Evolutionary conservation across 2,797 vertebrate genomes (phyloP).

Genomic region (Denticeps clupeoides): DNA sequence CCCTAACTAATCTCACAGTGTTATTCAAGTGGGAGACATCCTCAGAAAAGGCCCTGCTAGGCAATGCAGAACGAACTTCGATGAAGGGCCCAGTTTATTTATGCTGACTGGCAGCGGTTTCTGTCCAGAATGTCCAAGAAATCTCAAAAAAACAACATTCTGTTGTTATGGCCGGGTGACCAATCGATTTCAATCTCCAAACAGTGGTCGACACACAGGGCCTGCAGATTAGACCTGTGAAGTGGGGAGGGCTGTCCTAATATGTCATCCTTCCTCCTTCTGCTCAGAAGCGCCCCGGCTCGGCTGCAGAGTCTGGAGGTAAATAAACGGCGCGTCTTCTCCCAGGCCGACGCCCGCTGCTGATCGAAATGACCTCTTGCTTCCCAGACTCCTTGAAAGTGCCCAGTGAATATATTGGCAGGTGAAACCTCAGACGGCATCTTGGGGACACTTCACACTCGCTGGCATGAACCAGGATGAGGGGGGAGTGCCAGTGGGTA

Average conservation of each 20-base stretch:
- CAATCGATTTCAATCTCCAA: conserved; percentile 58
- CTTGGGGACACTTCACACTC: conserved; percentile 34
- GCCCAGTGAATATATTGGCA: conserved; percentile 37
- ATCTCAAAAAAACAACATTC: conserved; percentile 38
- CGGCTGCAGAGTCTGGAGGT: conserved; percentile 25
- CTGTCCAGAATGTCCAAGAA: too few species aligned
- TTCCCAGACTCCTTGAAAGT: conserved; percentile 30
- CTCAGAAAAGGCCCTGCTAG: too few species aligned
- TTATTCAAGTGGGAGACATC: conserved; percentile 42
- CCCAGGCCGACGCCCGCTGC: conserved; percentile 35
- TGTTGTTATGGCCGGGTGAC: conserved; percentile 44
- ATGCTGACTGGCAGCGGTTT: too few species aligned
- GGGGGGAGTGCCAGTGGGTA: too few species aligned
- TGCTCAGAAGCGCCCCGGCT: too few species aligned
- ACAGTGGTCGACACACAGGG: conserved; percentile 41
- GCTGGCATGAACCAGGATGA: too few species aligned
- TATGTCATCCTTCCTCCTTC: too few species aligned
- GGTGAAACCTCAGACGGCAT: conserved; percentile 44
- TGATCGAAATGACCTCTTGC: conserved; percentile 42
- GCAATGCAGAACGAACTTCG: too few species aligned
- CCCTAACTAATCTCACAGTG: conserved; percentile 46
- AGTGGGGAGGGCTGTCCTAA: conserved; percentile 17
- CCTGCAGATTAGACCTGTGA: conserved; percentile 36
- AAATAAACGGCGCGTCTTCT: conserved; percentile 44
- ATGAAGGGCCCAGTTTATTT: too few species aligned